Conservation (phyloP, 2,888 invertebrate genomes). For the Epistrophella euchroma region DNA sequence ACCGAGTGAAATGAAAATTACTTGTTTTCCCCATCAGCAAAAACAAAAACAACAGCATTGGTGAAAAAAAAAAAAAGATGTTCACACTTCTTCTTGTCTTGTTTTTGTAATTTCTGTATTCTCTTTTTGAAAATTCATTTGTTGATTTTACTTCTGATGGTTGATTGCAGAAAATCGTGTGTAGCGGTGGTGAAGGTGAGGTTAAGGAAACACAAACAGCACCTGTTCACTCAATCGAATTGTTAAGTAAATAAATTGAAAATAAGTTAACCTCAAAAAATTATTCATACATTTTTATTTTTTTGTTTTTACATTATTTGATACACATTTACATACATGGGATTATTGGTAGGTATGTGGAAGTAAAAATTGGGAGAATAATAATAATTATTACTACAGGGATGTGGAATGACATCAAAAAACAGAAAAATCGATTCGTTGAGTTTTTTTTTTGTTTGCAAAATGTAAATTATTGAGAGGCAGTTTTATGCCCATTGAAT, state of each 20-base stretch:
- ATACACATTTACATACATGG: not conserved
- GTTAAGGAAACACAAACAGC: slow-evolving; percentile 22
- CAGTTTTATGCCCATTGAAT: slow-evolving; percentile 18
- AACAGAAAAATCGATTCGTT: slow-evolving; percentile 4
- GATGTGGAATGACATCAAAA: slow-evolving; percentile 12
- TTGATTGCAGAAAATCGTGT: slow-evolving; percentile 15
- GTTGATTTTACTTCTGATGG: slow-evolving; percentile 41
- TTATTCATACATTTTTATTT: slow-evolving; percentile 3
- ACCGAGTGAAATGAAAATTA: slow-evolving; percentile 46
- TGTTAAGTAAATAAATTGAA: slow-evolving; percentile 44
- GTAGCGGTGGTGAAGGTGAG: not conserved
- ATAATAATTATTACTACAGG: not conserved
- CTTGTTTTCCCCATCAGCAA: slow-evolving; percentile 48
- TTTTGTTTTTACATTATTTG: not conserved
- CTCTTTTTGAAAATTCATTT: slow-evolving; percentile 11
- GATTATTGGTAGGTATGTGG: not conserved
- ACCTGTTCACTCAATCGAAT: slow-evolving; percentile 49
- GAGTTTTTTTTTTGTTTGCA: not conserved
- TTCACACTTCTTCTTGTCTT: slow-evolving; percentile 30
- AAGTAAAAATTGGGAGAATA: not conserved
- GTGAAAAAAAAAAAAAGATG: slow-evolving; percentile 20
- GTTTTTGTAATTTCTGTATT: not conserved
- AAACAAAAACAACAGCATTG: slow-evolving; percentile 16
- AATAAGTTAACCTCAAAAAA: slow-evolving; percentile 34
- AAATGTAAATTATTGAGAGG: not conserved